Conservation (phyloP, 2,113 vertebrate genomes). For the Podilymbus podiceps region DNA sequence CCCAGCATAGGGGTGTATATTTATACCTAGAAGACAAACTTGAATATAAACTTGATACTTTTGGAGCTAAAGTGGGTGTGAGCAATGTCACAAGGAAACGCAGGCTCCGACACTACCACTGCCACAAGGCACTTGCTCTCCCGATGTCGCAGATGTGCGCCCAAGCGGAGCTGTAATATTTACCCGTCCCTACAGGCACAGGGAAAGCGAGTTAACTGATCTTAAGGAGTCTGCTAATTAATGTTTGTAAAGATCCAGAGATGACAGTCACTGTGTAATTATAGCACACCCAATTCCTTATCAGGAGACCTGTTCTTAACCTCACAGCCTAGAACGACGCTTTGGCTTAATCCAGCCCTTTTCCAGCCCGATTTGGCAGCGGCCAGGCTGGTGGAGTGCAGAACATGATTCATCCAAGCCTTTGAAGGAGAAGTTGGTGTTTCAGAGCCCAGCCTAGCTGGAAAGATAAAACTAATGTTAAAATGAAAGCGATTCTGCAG, state of each 20-base stretch:
- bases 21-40: not conserved
- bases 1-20: not conserved
- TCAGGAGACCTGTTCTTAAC: not conserved
- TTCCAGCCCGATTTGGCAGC: not conserved
- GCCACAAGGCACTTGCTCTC: not conserved
- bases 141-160: not conserved
- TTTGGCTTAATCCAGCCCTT: not conserved
- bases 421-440: not conserved
- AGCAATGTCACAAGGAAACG: not conserved
- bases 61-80: accelerated
- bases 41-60: not conserved
- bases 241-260: not conserved
- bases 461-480: not conserved
- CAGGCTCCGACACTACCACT: not conserved
- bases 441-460: not conserved
- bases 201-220: not conserved
- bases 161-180: not conserved
- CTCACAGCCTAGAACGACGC: not conserved
- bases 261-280: not conserved
- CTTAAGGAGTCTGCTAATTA: not conserved
- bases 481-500: not conserved
- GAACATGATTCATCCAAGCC: not conserved
- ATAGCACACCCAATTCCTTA: not conserved
- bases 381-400: not conserved
- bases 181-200: not conserved